Evolutionary conservation across 2,797 vertebrate species (phyloP).

Genomic region (Hipposideros larvatus): DNA sequence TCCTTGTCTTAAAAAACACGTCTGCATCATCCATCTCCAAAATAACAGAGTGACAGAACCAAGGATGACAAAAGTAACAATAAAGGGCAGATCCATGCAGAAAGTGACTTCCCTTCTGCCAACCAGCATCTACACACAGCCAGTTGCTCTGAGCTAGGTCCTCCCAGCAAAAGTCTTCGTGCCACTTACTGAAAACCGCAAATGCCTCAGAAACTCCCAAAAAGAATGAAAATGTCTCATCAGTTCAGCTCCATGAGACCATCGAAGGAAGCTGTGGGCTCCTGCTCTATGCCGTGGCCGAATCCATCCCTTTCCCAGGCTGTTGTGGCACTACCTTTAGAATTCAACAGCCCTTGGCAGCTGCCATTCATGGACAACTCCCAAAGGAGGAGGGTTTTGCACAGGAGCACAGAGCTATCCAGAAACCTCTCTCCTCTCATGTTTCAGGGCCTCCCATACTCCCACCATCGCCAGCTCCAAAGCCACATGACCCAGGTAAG

Average conservation of each 20-base stretch:
- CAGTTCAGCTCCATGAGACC: not conserved
- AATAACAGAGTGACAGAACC: conserved; percentile 45
- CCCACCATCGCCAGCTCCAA: not conserved
- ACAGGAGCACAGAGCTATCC: not conserved
- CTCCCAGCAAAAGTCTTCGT: not conserved
- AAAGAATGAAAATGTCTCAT: not conserved
- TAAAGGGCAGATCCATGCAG: not conserved
- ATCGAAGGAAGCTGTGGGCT: not conserved
- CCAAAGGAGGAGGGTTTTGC: accelerated
- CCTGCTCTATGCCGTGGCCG: accelerated
- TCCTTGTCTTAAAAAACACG: conserved; percentile 41
- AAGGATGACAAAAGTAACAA: not conserved
- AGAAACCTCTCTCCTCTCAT: not conserved
- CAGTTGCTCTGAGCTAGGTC: not conserved
- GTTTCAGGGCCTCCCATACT: not conserved
- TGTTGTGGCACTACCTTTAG: not conserved
- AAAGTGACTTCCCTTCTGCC: not conserved
- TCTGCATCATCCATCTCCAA: conserved; percentile 48
- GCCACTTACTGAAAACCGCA: not conserved
- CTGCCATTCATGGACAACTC: not conserved
- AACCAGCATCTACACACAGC: not conserved
- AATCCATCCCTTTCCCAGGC: not conserved
- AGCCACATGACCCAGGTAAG: not conserved
- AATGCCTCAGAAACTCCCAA: not conserved
- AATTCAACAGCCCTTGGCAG: not conserved